Conservation (phyloP, 2,797 vertebrate species). For the Nyctibius grandis region DNA sequence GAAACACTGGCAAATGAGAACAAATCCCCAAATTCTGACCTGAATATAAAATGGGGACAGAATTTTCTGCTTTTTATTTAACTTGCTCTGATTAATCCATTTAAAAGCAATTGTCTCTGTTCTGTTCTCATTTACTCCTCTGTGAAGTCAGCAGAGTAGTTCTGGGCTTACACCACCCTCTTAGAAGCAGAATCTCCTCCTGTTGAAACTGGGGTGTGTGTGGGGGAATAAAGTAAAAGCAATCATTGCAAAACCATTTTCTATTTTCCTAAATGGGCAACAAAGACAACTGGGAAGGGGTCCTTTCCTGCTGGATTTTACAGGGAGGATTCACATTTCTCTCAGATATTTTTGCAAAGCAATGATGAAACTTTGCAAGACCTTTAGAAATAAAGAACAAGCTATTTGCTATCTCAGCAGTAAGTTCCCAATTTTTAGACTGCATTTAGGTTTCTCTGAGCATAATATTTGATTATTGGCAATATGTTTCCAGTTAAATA, state of each 20-base stretch:
- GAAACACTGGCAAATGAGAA: constrained; percentile 46
- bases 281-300: constrained; percentile 1
- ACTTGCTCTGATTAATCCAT: constrained; percentile 52
- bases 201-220: background rate
- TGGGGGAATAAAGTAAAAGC: background rate
- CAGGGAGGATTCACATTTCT: background rate
- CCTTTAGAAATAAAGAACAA: constrained; percentile 13
- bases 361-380: constrained; percentile 2
- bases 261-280: background rate
- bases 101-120: constrained; percentile 55
- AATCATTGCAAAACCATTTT: background rate
- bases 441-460: constrained; percentile 15
- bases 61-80: constrained; percentile 58
- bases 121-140: constrained; percentile 16
- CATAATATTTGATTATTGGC: constrained; percentile 56
- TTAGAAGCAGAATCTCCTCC: constrained; percentile 7
- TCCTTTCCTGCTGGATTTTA: constrained; percentile 24
- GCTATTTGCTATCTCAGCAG: constrained; percentile 51
- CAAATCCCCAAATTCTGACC: constrained; percentile 47
- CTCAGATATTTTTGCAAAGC: background rate
- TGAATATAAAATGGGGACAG: constrained; percentile 5
- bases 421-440: constrained; percentile 21
- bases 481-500: constrained; percentile 61
- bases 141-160: constrained; percentile 27
- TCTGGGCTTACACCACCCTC: constrained; percentile 13